Base-by-base conservation (phyloP, 2,113 vertebrate genomes). In the Danionella cerebrum region DNA sequence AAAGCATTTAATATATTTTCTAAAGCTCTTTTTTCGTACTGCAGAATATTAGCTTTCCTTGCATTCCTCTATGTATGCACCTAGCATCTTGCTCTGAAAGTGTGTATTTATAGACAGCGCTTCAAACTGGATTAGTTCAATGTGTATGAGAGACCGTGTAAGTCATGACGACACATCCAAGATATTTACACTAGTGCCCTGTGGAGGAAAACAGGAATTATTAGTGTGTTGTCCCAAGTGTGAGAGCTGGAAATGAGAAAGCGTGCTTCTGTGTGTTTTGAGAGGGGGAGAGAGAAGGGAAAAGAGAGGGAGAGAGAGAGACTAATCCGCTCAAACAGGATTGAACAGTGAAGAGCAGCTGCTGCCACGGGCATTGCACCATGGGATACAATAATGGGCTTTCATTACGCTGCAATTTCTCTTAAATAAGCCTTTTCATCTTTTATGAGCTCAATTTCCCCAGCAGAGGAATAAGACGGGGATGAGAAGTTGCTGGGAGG, bases 341-440 rank as follows among this genome's bases (percentile, higher is more conserved):
- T 66, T 74, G 75, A 44, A 51, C 62, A 41, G n/a, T 48, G 51
- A 36, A 45, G 11, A 63, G 54, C 44, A 38, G 69, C 72, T 10
- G 80, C 73, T 69, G 54, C 78, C 80, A 53, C 76, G 59, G 70
- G 75, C 74, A n/a, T 52, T 31, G 74, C 75, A 72, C 73, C 65
- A 19, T 62, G 68, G 79, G 82, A 85, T 63, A 81, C 77, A 84
- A 82, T 84, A 80, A 86, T 78, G 71, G 76, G 78, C 75, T 85
- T 86, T 83, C 81, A 86, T 86, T 85, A 82, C 59, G 71, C 63
- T 36, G 80, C 81, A 58, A 74, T 83, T 84, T 82, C 82, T 84
- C 80, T 84, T 82, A 84, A 87, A 85, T 84, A 86, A 86, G 80
- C 77, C 80, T 77, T 82, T 86, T 77, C 67, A 84, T 86, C 82